These are phyloP conservation scores for Mugil cephalus DNA, from an alignment of 2,113 vertebrate species.

Conservation along the genomic window DNA sequence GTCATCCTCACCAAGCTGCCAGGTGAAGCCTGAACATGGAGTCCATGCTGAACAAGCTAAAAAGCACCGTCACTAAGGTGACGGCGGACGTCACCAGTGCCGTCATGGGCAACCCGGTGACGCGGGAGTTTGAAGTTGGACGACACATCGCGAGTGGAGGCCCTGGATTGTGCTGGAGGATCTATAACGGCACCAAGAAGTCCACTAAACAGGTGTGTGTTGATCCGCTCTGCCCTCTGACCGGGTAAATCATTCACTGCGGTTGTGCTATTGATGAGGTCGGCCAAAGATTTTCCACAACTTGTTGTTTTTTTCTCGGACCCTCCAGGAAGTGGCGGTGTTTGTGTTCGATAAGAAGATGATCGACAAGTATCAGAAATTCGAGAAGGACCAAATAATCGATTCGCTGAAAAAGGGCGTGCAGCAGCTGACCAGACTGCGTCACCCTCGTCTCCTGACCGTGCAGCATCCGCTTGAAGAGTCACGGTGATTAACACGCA, in stretches of 20 bases:
- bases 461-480: conserved; percentile 99
- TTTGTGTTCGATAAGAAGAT: conserved; percentile 99
- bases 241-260: background rate
- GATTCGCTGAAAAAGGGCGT: conserved; percentile 95
- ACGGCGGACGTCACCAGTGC: conserved; percentile 98
- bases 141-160: conserved; percentile 97
- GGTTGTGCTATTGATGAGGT: background rate
- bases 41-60: conserved; percentile 98
- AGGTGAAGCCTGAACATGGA: conserved; percentile 87
- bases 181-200: conserved; percentile 98
- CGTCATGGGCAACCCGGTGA: conserved; percentile 99
- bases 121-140: conserved; percentile 97
- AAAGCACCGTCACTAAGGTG: conserved; percentile 98
- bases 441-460: conserved; percentile 95
- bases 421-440: conserved; percentile 94
- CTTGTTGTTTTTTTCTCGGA: conserved; percentile 41
- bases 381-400: conserved; percentile 97
- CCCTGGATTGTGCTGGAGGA: conserved; percentile 95
- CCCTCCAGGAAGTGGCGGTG: conserved; percentile 94
- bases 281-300: background rate
- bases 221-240: background rate
- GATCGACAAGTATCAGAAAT: conserved; percentile 96
- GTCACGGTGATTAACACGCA: conserved; percentile 87
- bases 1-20: conserved; percentile 44
- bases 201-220: conserved; percentile 95